Percentiles rank a stretch among this genome's conserved stretches.
Conservation (phyloP, 2,888 invertebrate genomes). For the Mimumesa dahlbomi region DNA sequence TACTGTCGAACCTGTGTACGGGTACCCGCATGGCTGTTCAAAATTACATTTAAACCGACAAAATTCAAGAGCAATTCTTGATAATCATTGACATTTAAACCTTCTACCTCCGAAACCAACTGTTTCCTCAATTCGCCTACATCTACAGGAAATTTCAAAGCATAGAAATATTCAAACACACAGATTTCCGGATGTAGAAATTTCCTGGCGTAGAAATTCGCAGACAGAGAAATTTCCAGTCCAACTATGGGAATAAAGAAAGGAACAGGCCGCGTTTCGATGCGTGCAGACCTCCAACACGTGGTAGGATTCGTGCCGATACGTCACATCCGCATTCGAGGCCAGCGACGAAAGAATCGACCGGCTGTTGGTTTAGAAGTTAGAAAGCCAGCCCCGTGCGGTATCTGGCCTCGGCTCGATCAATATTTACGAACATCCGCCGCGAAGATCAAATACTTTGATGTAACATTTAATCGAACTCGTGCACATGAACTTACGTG, state of each 20-base stretch:
- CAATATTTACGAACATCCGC: slow-evolving; percentile 62
- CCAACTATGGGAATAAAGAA: too few relatives aligned
- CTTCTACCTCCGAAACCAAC: too few relatives aligned
- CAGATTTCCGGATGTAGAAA: too few relatives aligned
- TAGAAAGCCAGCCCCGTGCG: slow-evolving; percentile 61
- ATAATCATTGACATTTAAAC: too few relatives aligned
- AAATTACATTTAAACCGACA: slow-evolving; percentile 27
- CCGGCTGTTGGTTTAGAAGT: slow-evolving; percentile 59
- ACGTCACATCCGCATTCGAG: slow-evolving; percentile 68
- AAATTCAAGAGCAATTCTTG: slow-evolving; percentile 42
- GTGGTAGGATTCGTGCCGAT: slow-evolving; percentile 39
- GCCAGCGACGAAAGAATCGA: slow-evolving; percentile 54
- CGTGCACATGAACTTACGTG: background rate
- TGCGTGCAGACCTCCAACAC: slow-evolving; percentile 26
- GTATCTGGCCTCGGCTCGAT: slow-evolving; percentile 57
- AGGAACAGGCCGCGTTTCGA: slow-evolving; percentile 8
- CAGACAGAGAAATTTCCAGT: too few relatives aligned
- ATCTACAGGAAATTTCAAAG: too few relatives aligned
- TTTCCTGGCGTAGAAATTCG: too few relatives aligned
- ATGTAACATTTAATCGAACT: slow-evolving; percentile 23
- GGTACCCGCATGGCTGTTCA: slow-evolving; percentile 55
- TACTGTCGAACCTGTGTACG: slow-evolving; percentile 52
- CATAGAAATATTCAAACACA: too few relatives aligned
- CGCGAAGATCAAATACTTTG: slow-evolving; percentile 40
- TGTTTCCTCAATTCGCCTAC: too few relatives aligned